phyloP scores from a whole-genome alignment of 2,888 invertebrate genomes.

The Melipona beecheii region DNA sequence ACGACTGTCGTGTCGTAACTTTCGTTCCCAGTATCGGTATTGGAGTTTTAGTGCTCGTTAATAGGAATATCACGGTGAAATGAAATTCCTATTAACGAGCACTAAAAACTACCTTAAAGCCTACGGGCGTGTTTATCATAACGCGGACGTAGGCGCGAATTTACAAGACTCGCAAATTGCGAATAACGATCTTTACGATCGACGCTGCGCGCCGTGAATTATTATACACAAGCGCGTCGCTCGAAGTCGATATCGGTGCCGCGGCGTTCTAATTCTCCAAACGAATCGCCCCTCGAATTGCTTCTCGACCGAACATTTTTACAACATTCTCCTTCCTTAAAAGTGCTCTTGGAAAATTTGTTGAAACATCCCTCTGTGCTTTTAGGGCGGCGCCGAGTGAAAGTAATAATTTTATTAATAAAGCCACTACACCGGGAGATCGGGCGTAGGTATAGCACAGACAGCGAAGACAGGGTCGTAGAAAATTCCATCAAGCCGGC shows the following conservation, averaged over 20 bases:
- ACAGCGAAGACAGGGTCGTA: neutral
- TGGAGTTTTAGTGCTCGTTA: neutral
- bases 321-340: no score
- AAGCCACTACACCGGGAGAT: conserved; percentile 7
- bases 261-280: neutral
- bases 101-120: conserved; percentile 42
- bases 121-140: conserved; percentile 41
- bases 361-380: neutral
- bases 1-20: neutral
- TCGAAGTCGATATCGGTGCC: conserved; percentile 2
- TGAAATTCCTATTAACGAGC: conserved; percentile 10
- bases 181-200: conserved; percentile 46
- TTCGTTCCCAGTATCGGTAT: conserved; percentile 13
- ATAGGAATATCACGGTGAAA: conserved; percentile 10
- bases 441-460: neutral
- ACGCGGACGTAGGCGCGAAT: conserved; percentile 27
- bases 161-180: conserved; percentile 36
- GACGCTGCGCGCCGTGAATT: conserved; percentile 12
- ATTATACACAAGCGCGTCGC: conserved; percentile 21
- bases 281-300: neutral
- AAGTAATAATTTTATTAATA: conserved; percentile 34
- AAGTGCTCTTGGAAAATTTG: no score
- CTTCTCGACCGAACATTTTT: neutral
- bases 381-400: neutral
- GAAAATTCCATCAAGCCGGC: conserved; percentile 25